phyloP scores from a whole-genome alignment of 2,113 vertebrate genomes.

The Cichladusa arquata region DNA sequence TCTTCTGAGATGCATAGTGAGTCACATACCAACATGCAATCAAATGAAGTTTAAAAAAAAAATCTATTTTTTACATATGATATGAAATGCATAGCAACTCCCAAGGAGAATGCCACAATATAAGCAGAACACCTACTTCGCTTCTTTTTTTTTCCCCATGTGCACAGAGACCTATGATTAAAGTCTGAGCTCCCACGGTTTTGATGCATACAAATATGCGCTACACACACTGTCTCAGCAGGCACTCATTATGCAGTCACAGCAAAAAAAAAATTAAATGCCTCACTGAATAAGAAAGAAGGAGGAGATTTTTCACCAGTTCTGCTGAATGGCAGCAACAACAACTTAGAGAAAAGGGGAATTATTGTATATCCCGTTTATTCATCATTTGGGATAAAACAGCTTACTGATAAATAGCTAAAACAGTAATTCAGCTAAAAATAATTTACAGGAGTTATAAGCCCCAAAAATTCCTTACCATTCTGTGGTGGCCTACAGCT shows the following conservation, averaged over 20 bases:
- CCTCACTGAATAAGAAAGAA: conserved; percentile 43
- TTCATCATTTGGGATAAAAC: background rate
- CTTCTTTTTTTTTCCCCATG: background rate
- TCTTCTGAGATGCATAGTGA: background rate
- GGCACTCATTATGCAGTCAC: conserved; percentile 60
- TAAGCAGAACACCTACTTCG: conserved; percentile 24
- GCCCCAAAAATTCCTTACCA: background rate
- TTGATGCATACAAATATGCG: conserved; percentile 42
- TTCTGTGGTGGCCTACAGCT: no score
- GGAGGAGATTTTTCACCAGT: conserved; percentile 40
- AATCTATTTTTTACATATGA: background rate
- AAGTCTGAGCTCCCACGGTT: conserved; percentile 57
- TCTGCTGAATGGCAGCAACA: conserved; percentile 36
- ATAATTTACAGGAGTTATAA: background rate
- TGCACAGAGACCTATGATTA: conserved; percentile 60
- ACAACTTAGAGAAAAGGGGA: conserved; percentile 17
- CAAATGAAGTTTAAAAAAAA: background rate
- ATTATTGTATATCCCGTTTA: background rate
- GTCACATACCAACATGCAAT: background rate
- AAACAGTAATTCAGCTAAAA: background rate
- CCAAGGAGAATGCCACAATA: conserved; percentile 1
- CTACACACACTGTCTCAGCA: conserved; percentile 50
- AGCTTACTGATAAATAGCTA: background rate
- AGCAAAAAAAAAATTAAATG: conserved; percentile 61
- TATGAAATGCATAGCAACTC: background rate